phyloP scores from a whole-genome alignment of 1,140 invertebrate genomes.

The Artemia franciscana region DNA sequence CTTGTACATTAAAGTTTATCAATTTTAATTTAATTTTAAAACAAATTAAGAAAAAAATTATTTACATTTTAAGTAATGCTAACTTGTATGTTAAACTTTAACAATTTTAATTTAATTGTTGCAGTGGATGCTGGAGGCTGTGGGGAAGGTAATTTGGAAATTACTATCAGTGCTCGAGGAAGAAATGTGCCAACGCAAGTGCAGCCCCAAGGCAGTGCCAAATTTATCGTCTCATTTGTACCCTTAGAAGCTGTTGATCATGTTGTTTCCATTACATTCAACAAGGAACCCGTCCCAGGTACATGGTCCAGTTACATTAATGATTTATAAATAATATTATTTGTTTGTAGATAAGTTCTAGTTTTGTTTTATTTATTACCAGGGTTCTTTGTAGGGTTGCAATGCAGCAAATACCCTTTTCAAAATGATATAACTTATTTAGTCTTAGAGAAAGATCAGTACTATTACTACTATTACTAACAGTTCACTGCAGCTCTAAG shows the following conservation, averaged over 20 bases:
- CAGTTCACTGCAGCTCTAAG: too few species aligned
- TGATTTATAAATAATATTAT: too few species aligned
- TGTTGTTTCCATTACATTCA: constrained; percentile 86
- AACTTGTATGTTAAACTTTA: too few species aligned
- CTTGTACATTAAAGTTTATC: too few species aligned
- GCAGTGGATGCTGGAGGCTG: constrained; percentile 81
- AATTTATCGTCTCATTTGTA: constrained; percentile 86
- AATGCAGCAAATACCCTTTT: neutral
- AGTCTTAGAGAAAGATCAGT: too few species aligned
- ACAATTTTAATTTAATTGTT: constrained; percentile 13
- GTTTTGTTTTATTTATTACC: neutral
- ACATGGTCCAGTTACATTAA: constrained; percentile 13
- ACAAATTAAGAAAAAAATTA: too few species aligned
- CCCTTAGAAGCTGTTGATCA: constrained; percentile 81
- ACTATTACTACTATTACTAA: too few species aligned
- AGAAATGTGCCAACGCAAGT: constrained; percentile 91
- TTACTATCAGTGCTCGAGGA: constrained; percentile 77
- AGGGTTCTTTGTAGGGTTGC: neutral
- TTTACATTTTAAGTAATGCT: too few species aligned
- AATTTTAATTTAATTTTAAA: too few species aligned
- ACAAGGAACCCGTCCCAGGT: constrained; percentile 52
- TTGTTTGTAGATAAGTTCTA: neutral
- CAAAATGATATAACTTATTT: too few species aligned
- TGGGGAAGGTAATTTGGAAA: constrained; percentile 93
- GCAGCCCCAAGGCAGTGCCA: constrained; percentile 63